A percentile compares a stretch with the other conserved stretches of the same genome.
These are phyloP conservation scores for Coregonus suidteri DNA, from an alignment of 2,797 vertebrate species.

Conservation along the genomic window DNA sequence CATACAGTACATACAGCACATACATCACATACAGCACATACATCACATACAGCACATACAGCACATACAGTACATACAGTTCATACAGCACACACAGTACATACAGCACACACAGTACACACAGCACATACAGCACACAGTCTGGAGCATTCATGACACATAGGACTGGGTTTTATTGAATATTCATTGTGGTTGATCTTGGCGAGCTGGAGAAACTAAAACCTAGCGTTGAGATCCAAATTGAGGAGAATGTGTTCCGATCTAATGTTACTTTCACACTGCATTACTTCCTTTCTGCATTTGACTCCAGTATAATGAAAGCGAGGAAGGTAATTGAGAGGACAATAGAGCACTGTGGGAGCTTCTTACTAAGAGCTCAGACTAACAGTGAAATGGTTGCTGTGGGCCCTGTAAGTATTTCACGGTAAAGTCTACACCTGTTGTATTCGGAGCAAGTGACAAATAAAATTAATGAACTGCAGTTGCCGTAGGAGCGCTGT, in stretches of 20 bases:
- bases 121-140: neutral
- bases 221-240: neutral
- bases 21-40: neutral
- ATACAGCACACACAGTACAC: neutral
- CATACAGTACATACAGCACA: too few species aligned
- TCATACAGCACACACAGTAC: too few species aligned
- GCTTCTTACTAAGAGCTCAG: constrained; percentile 6
- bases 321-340: neutral
- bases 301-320: neutral
- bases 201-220: neutral
- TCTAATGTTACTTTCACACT: neutral
- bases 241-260: neutral
- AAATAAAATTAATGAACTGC: constrained; percentile 64
- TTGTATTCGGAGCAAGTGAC: too few species aligned
- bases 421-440: too few species aligned
- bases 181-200: neutral
- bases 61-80: too few species aligned
- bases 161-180: neutral
- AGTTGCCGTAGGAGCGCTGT: constrained; percentile 61
- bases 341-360: constrained; percentile 12
- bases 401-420: constrained; percentile 50
- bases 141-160: neutral
- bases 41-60: too few species aligned
- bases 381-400: constrained; percentile 59
- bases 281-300: neutral